Base-by-base conservation (phyloP, 2,888 invertebrate species). In the Pammene fasciana region DNA sequence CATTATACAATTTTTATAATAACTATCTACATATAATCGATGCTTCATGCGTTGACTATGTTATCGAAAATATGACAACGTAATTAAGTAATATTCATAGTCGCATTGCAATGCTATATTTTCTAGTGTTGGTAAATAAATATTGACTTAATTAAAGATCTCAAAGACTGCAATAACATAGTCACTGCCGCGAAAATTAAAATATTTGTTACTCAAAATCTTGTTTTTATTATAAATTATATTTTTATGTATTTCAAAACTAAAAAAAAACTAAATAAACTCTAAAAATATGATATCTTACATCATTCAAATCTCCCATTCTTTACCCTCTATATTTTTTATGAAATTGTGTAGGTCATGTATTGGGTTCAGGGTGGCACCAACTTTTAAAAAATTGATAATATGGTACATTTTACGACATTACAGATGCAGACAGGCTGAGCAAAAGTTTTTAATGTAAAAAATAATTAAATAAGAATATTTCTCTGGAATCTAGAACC, bases 101-200 rank as follows among this genome's bases (percentile, higher is more conserved):
- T 72, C 72, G 72, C 72, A 72, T 67, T 66, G 65, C 52, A 61
- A 67, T 68, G 59, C 36, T 72, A 48, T 38, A 64, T 65, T 57
- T 68, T 54, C 62, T 72, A 71, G 65, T 66, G 64, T 70, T 70
- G 60, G 68, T 64, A 62, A 67, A 67, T 67, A 57, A 59, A 67
- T 73, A 68, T 77, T 78, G 67, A 72, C 67, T 80, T 82, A 77
- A 78, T 76, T 77, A 76, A 86, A 86, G 85, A 85, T 86, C 86
- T 85, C 85, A 86, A 86, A 88, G 88, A 89, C 89, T 89, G 89
- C 85, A 82, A 83, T 84, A 86, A 89, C 92, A 92, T 92, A 92
- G 92, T 92, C 89, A 90, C 86, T 88, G 89, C 88, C 87, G 83
- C 78, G 78, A 78, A 86, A 82, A 84, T 72, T 82, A 74, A 83